These are phyloP conservation scores for Gonatopus flavifemur DNA, from an alignment of 1,140 invertebrate species.

Conservation along the genomic window DNA sequence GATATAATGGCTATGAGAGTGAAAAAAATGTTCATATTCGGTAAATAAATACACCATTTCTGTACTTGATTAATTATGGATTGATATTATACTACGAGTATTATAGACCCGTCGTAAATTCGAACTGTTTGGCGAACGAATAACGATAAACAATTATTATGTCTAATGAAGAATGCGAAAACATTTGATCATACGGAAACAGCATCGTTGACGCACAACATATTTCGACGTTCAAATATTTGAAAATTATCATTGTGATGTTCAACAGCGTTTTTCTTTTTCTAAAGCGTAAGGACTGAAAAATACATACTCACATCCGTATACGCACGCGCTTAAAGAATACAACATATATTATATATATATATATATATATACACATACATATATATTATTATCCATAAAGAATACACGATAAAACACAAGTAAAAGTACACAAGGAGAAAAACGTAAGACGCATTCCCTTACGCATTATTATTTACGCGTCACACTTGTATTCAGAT, in stretches of 20 bases:
- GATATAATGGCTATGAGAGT: conserved; percentile 3
- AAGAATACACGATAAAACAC: neutral
- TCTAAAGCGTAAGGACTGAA: conserved; percentile 21
- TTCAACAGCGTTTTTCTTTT: too few relatives aligned
- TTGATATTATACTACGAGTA: too few relatives aligned
- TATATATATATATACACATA: conserved; percentile 15
- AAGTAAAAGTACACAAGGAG: neutral
- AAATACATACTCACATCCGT: too few relatives aligned
- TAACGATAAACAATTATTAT: conserved; percentile 20
- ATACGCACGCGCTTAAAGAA: too few relatives aligned
- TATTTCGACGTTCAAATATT: conserved; percentile 20
- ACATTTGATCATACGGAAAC: neutral
- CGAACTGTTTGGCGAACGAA: conserved; percentile 22
- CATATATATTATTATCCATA: neutral
- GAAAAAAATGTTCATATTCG: neutral
- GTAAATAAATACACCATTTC: conserved; percentile 4
- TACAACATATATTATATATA: neutral
- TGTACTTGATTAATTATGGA: too few relatives aligned
- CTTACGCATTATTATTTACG: conserved; percentile 22
- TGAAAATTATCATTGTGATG: conserved; percentile 5
- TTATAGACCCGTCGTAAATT: conserved; percentile 35
- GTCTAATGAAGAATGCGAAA: conserved; percentile 7
- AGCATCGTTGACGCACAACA: neutral
- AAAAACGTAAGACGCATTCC: conserved; percentile 10
- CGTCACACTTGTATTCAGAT: conserved; percentile 53